Conservation (phyloP, 2,888 invertebrate species). For the Plagodis pulveraria region DNA sequence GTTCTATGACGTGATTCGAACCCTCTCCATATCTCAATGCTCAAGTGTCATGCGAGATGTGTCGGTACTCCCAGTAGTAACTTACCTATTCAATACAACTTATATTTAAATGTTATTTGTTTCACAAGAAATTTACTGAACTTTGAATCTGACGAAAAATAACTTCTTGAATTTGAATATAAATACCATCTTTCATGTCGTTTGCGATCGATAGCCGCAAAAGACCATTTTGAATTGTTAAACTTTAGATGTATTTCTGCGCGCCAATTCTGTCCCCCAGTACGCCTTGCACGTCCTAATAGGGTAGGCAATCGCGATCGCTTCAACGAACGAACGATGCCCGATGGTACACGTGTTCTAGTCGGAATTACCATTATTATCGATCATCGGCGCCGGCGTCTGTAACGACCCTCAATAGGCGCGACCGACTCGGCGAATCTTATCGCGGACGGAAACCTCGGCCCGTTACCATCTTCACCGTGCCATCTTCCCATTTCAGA, state of each 20-base stretch:
- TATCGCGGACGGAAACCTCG: slow-evolving; percentile 57
- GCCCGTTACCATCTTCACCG: slow-evolving; percentile 56
- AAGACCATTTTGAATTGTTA: slow-evolving; percentile 30
- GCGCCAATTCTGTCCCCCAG: slow-evolving; percentile 67
- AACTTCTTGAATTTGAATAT: slow-evolving; percentile 29
- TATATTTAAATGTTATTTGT: slow-evolving; percentile 20
- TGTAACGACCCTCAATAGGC: slow-evolving; percentile 81
- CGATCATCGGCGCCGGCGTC: slow-evolving; percentile 79
- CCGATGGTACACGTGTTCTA: slow-evolving; percentile 77
- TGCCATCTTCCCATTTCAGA: slow-evolving; percentile 50
- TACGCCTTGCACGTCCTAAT: slow-evolving; percentile 74
- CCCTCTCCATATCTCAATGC: slow-evolving; percentile 56
- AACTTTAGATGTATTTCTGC: slow-evolving; percentile 33
- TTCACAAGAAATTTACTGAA: neutral
- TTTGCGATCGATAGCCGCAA: slow-evolving; percentile 31
- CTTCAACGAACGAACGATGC: slow-evolving; percentile 59
- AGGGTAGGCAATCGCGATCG: slow-evolving; percentile 73
- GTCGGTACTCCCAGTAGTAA: slow-evolving; percentile 40
- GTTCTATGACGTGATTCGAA: slow-evolving; percentile 51
- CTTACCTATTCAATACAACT: slow-evolving; percentile 23
- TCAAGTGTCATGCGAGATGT: slow-evolving; percentile 43
- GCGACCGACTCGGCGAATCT: slow-evolving; percentile 63
- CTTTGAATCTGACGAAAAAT: neutral
- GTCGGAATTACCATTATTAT: slow-evolving; percentile 84
- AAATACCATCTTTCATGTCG: slow-evolving; percentile 36